phyloP scores from a whole-genome alignment of 1,140 invertebrate genomes.

The Nephila pilipes region DNA sequence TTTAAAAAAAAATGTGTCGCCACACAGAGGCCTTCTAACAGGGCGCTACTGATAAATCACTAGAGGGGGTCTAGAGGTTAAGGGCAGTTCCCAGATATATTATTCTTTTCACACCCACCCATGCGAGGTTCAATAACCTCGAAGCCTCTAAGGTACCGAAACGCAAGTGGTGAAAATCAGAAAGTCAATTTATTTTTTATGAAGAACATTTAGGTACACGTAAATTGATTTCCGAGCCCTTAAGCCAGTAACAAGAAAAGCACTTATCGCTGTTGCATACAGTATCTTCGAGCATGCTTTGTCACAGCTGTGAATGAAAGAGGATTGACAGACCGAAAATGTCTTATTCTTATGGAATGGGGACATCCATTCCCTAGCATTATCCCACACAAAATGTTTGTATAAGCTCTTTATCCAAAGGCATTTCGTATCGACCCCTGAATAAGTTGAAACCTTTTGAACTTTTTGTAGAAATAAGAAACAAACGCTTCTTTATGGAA shows the following conservation, averaged over 20 bases:
- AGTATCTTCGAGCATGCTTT: neutral
- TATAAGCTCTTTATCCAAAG: neutral
- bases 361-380: neutral
- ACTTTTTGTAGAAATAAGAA: neutral
- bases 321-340: neutral
- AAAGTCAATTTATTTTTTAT: conserved; percentile 8
- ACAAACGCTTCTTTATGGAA: no score
- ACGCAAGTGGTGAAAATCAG: neutral
- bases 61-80: conserved; percentile 43
- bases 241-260: neutral
- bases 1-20: neutral
- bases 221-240: neutral
- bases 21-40: neutral
- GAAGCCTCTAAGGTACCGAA: neutral
- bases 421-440: neutral
- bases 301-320: neutral
- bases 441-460: neutral
- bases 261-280: neutral
- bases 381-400: neutral
- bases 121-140: neutral
- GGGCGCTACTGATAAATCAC: conserved; percentile 44
- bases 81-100: conserved; percentile 5
- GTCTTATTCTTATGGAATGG: neutral
- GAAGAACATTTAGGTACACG: neutral
- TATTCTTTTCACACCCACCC: conserved; percentile 59